A percentile compares a stretch with the other conserved stretches of the same genome.
These are phyloP conservation scores for Montipora cactus DNA, from an alignment of 64 coral and sea anemone genomes.

Conservation along the genomic window DNA sequence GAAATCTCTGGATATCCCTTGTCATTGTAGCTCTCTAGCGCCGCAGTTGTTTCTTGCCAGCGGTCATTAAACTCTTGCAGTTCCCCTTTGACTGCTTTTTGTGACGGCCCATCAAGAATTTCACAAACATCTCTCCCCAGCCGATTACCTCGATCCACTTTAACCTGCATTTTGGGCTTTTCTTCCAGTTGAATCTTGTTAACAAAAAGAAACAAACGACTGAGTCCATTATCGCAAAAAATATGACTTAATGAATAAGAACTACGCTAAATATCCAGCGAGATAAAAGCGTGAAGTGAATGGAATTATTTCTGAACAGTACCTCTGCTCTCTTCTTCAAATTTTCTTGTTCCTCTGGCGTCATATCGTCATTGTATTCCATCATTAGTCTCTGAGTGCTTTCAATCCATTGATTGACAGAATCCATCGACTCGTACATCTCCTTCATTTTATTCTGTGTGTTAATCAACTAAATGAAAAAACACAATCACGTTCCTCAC, in stretches of 20 bases:
- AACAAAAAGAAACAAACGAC: not conserved
- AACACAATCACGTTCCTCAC: not conserved
- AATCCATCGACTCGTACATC: conserved; percentile 55
- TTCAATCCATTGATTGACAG: conserved; percentile 67
- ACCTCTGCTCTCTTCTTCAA: conserved; percentile 69
- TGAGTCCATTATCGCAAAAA: no score
- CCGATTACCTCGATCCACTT: conserved; percentile 50
- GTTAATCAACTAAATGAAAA: conserved; percentile 52
- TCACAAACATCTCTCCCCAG: conserved; percentile 48
- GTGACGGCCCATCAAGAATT: conserved; percentile 36
- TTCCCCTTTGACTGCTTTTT: conserved; percentile 45
- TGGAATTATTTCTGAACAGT: not conserved
- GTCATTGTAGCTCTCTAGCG: conserved; percentile 63
- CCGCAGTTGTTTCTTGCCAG: conserved; percentile 37
- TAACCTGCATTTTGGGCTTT: conserved; percentile 5
- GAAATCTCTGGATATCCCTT: conserved; percentile 57
- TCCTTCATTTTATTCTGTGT: conserved; percentile 63
- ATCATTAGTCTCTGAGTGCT: conserved; percentile 1
- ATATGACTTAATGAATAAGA: not conserved
- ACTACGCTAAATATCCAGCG: not conserved
- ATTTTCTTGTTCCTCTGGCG: conserved; percentile 32
- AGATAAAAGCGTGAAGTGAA: not conserved
- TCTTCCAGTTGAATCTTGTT: conserved; percentile 64
- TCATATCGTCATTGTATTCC: conserved; percentile 36
- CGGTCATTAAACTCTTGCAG: conserved; percentile 50